phyloP scores from a whole-genome alignment of 2,113 vertebrate genomes.

The Haemorhous mexicanus region DNA sequence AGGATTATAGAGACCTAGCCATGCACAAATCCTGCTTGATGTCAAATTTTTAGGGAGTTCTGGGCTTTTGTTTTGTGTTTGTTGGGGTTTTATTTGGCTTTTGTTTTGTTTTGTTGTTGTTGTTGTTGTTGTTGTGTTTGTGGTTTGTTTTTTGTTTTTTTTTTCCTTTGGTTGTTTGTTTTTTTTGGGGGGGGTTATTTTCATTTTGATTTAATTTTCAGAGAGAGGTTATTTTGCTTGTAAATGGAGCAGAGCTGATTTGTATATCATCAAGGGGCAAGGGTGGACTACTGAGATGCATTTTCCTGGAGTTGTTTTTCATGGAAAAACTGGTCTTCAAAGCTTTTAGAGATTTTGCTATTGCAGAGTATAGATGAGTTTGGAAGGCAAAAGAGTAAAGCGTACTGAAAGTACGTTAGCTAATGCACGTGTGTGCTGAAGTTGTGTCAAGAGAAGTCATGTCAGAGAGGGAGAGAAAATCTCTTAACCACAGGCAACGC shows the following conservation, averaged over 20 bases:
- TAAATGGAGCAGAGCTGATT: not conserved
- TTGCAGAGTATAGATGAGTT: not conserved
- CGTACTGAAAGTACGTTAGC: rapidly evolving
- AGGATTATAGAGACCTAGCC: not conserved
- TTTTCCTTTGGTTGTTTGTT: too few species aligned
- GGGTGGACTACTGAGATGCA: not conserved
- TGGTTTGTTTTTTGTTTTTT: too few species aligned
- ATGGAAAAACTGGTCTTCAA: not conserved
- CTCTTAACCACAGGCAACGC: not conserved
- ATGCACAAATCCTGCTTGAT: not conserved
- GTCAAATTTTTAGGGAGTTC: not conserved
- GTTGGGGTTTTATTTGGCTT: not conserved
- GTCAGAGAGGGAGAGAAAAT: not conserved
- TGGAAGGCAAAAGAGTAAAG: not conserved
- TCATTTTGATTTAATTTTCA: not conserved
- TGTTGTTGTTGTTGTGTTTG: too few species aligned
- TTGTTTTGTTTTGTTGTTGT: not conserved
- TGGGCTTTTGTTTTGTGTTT: rapidly evolving
- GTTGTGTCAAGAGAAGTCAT: not conserved
- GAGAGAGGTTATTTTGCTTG: not conserved
- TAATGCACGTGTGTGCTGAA: not conserved
- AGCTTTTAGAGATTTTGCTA: not conserved
- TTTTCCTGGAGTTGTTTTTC: not conserved
- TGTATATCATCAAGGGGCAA: not conserved
- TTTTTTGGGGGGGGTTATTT: too few species aligned